Evolutionary conservation across 2,113 vertebrate genomes (phyloP), one percentile per base, ranked within the genome.

Genomic region (Speoplatyrhinus poulsoni): DNA sequence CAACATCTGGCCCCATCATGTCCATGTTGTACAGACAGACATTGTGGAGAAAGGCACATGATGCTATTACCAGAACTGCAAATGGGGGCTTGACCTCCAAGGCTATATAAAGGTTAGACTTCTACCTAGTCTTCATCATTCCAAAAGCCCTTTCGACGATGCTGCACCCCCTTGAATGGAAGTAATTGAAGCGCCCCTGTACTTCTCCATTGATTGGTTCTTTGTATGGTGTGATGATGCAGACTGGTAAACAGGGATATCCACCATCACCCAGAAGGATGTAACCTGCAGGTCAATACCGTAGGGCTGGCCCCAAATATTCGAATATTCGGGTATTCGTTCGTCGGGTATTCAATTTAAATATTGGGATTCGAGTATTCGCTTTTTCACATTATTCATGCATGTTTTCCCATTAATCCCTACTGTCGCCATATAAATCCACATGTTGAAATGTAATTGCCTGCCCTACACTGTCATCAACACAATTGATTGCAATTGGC

Each of bases 41-140:
- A 67, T 73, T 67, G 16, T 75, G 66, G 7, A 75, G 46, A 48
- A 75, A 62, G 17, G 59, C 60, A 57, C 72, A 69, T 17, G 60
- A 62, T 13, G 60, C 17, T 17, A 69, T 62, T 3, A 62, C 58
- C 59, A 17, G 36, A 26, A 46, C 50, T 33, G 17, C 17, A 69
- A 58, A 75, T 33, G 60, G 48, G 46, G 52, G 52, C 12, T 75
- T 57, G 36, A 41, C 26, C 26, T 26, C 26, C 26, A 26, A 26
- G 26, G 26, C 26, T 26, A 26, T 26, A 69, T 58, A 49, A 49
- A 69, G 62, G 54, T 19, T 36, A 11, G 17, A 33, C 19, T 26
- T 66, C 19, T 19, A 19, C 19, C 19, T 19, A 19, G 19, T 19
- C 19, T 19, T 19, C 19, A 19, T 19, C 19, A 19, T 19, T 19